phyloP scores from a whole-genome alignment of 2,113 vertebrate species.

The Cichladusa arquata region DNA sequence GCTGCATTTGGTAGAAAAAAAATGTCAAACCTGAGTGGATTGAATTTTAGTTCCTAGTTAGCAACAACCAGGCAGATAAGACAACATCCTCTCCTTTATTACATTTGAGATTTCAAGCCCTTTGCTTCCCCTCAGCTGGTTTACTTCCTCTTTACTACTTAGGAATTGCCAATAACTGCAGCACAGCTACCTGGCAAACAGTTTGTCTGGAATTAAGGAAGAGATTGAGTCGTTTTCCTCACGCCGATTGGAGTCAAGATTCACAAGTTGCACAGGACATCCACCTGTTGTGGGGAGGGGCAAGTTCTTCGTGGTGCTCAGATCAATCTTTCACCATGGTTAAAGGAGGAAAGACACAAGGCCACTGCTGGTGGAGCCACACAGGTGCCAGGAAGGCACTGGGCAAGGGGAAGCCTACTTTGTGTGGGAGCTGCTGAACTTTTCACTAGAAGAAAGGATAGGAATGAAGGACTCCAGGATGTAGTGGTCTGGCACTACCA shows the following conservation, averaged over 20 bases:
- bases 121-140: background rate
- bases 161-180: background rate
- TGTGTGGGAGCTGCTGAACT: background rate
- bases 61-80: background rate
- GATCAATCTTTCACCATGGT: rapidly evolving
- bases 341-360: background rate
- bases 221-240: background rate
- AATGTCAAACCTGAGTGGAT: background rate
- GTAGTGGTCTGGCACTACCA: background rate
- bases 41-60: background rate
- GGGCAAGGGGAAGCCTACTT: background rate
- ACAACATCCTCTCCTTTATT: background rate
- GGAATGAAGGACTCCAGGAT: background rate
- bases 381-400: too few relatives aligned
- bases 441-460: background rate
- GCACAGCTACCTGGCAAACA: background rate
- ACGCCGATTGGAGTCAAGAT: background rate
- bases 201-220: background rate
- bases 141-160: background rate
- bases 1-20: background rate
- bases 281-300: background rate
- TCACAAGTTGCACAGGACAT: background rate
- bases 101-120: background rate
- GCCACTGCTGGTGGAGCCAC: background rate
- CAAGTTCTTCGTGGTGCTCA: background rate